Conservation (phyloP, 2,797 vertebrate species). For the Buphagus erythrorhynchus region DNA sequence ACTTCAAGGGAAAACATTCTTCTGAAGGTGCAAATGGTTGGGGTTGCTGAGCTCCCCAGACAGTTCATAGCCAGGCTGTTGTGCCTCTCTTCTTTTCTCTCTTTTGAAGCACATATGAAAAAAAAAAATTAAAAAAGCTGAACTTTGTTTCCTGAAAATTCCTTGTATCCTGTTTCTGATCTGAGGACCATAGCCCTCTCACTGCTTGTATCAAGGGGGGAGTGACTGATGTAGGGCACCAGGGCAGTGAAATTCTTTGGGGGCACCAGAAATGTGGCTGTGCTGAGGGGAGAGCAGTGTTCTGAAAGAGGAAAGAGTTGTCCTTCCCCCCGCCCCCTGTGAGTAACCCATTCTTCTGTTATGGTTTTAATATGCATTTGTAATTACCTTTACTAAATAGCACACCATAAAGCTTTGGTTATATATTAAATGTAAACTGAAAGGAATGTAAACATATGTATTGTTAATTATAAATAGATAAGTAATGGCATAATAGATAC, state of each 20-base stretch:
- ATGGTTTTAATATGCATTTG: slow-evolving; percentile 91
- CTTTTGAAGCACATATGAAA: not conserved
- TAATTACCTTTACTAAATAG: slow-evolving; percentile 89
- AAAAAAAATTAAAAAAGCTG: not conserved
- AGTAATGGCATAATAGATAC: slow-evolving; percentile 82
- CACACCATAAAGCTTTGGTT: slow-evolving; percentile 92
- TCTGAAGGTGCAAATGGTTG: not conserved
- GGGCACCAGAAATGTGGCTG: slow-evolving; percentile 51
- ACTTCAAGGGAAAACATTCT: slow-evolving; percentile 7
- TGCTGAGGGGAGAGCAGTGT: slow-evolving; percentile 68
- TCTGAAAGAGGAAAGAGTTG: slow-evolving; percentile 65
- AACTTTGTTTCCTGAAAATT: not conserved
- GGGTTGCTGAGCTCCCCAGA: not conserved
- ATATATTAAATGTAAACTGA: slow-evolving; percentile 97
- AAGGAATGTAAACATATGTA: slow-evolving; percentile 99
- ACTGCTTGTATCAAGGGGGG: slow-evolving; percentile 19
- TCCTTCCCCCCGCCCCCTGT: slow-evolving; percentile 48
- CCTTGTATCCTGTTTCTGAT: not conserved
- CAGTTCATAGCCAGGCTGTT: not conserved
- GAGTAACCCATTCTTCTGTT: slow-evolving; percentile 81
- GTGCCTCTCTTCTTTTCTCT: slow-evolving; percentile 1
- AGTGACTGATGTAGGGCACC: slow-evolving; percentile 58
- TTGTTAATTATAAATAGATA: slow-evolving; percentile 98
- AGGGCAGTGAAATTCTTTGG: slow-evolving; percentile 1
- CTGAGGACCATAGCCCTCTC: not conserved